A percentile compares a stretch with the other conserved stretches of the same genome.
These are phyloP conservation scores for Galerucella pusilla DNA, from an alignment of 2,888 invertebrate species.

Conservation along the genomic window DNA sequence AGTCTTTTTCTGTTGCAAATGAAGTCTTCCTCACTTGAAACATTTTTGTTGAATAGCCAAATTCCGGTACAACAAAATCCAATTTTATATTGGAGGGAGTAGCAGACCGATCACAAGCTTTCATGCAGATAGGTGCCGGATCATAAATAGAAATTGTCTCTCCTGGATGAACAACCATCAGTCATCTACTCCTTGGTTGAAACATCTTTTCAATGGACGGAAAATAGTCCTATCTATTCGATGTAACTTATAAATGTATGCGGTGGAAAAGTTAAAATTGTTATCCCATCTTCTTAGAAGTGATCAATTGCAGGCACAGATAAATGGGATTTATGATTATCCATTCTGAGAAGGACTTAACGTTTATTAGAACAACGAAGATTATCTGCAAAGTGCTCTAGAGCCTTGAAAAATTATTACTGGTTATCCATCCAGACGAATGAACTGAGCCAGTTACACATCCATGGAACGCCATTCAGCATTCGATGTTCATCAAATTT, in stretches of 20 bases:
- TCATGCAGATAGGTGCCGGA: slow-evolving; percentile 31
- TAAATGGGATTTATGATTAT: slow-evolving; percentile 37
- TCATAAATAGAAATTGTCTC: slow-evolving; percentile 49
- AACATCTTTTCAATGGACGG: too few relatives aligned
- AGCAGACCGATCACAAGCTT: slow-evolving; percentile 35
- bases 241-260: slow-evolving; percentile 52
- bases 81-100: slow-evolving; percentile 42
- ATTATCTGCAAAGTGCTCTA: slow-evolving; percentile 23
- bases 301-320: slow-evolving; percentile 41
- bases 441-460: slow-evolving; percentile 49
- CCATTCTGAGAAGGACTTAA: slow-evolving; percentile 45
- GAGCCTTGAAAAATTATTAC: slow-evolving; percentile 41
- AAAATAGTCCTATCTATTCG: slow-evolving; percentile 47
- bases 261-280: slow-evolving; percentile 51
- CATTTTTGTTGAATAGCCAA: slow-evolving; percentile 35
- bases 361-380: slow-evolving; percentile 44
- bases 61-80: slow-evolving; percentile 42
- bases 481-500: slow-evolving; percentile 41
- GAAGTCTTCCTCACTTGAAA: slow-evolving; percentile 21
- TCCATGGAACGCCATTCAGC: slow-evolving; percentile 23
- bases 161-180: slow-evolving; percentile 36
- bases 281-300: slow-evolving; percentile 53
- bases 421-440: slow-evolving; percentile 51
- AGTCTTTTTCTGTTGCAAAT: too few relatives aligned
- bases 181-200: too few relatives aligned